Evolutionary conservation across 2,888 invertebrate genomes (phyloP).

Genomic region (Thysanoteuthis rhombus): DNA sequence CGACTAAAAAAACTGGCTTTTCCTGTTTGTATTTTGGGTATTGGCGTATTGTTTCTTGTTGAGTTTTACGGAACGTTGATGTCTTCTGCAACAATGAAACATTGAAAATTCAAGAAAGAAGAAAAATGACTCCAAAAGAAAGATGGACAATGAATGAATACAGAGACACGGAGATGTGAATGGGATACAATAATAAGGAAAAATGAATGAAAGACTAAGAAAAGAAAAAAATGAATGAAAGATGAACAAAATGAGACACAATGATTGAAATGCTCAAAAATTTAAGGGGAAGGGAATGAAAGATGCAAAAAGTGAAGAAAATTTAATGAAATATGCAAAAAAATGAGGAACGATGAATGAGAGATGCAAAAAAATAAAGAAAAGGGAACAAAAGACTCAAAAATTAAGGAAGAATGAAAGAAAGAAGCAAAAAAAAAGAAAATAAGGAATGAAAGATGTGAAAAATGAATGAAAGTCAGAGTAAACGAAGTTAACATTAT

Average conservation of each 20-base stretch:
- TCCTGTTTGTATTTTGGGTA: background rate
- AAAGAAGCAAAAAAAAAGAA: too few species aligned
- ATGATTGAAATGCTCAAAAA: too few species aligned
- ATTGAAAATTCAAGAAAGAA: background rate
- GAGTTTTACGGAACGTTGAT: background rate
- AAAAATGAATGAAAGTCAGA: too few species aligned
- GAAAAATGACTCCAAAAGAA: background rate
- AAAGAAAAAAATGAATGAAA: background rate
- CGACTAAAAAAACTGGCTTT: background rate
- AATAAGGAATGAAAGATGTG: too few species aligned
- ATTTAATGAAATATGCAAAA: too few species aligned
- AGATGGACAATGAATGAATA: background rate
- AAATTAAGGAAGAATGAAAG: too few species aligned
- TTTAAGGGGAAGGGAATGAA: too few species aligned
- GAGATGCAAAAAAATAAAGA: too few species aligned
- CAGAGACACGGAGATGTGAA: background rate
- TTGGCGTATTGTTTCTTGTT: background rate
- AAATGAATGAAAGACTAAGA: background rate
- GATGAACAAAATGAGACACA: too few species aligned
- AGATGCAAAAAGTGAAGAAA: too few species aligned
- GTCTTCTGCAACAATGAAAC: background rate
- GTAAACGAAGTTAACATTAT: background rate
- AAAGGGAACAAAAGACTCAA: too few species aligned
- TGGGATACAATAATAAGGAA: background rate
- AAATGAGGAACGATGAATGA: too few species aligned